A percentile compares a stretch with the other conserved stretches of the same genome.
Conservation (phyloP, 2,113 vertebrate species). For the Notiomystis cincta region DNA sequence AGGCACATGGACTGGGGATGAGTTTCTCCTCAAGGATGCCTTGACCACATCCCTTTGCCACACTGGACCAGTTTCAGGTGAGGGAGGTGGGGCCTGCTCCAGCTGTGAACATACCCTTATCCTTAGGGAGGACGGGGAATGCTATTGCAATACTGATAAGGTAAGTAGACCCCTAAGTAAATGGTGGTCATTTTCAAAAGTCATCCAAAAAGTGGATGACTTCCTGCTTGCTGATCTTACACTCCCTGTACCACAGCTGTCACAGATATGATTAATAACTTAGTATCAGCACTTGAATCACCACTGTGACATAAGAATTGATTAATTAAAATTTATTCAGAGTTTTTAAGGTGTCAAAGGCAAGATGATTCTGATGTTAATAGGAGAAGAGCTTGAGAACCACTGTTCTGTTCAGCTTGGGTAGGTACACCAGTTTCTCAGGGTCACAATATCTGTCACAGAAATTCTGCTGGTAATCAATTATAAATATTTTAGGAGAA, state of each 20-base stretch:
- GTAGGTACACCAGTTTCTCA: background rate
- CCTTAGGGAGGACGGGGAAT: background rate
- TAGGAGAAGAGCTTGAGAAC: background rate
- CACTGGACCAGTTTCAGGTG: background rate
- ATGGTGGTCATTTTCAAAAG: background rate
- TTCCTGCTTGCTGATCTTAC: background rate
- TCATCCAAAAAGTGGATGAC: background rate
- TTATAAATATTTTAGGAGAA: background rate
- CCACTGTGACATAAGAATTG: background rate
- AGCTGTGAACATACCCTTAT: background rate
- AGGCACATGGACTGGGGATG: background rate
- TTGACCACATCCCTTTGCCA: background rate
- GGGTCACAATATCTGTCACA: background rate
- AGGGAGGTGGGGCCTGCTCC: background rate
- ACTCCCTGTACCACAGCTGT: background rate
- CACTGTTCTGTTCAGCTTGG: background rate
- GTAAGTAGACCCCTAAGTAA: background rate
- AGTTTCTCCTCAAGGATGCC: background rate
- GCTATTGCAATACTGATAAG: background rate
- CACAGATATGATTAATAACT: background rate
- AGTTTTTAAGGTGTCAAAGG: background rate
- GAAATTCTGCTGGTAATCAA: background rate
- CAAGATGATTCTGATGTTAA: background rate
- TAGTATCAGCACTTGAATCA: background rate
- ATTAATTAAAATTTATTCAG: background rate